phyloP scores from a whole-genome alignment of 1,140 invertebrate genomes.

The Ceratina australensis region DNA sequence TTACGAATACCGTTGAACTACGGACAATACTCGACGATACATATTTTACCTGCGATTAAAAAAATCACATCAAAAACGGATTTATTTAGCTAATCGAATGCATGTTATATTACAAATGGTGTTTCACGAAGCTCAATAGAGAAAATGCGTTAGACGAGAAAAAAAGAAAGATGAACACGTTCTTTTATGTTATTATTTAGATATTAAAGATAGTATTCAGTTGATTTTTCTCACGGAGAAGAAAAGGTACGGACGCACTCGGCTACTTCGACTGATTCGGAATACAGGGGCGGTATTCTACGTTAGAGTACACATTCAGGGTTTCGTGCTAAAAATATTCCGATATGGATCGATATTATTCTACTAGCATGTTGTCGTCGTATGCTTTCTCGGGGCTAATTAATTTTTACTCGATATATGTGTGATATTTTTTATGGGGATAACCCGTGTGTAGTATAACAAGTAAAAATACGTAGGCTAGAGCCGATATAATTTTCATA shows the following conservation, averaged over 20 bases:
- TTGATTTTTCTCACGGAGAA: background rate
- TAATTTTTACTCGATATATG: background rate
- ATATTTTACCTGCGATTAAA: slow-evolving; percentile 73
- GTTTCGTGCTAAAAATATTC: slow-evolving; percentile 43
- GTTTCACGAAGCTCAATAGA: background rate
- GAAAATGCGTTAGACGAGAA: background rate
- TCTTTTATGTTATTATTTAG: too few relatives aligned
- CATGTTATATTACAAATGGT: too few relatives aligned
- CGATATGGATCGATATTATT: slow-evolving; percentile 36
- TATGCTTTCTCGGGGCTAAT: background rate
- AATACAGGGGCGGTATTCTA: slow-evolving; percentile 24
- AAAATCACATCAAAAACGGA: slow-evolving; percentile 75
- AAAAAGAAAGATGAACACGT: background rate
- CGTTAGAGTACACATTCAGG: slow-evolving; percentile 26
- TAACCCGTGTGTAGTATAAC: background rate
- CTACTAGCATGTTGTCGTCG: background rate
- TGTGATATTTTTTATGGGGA: background rate
- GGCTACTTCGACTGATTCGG: slow-evolving; percentile 8
- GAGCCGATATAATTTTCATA: too few relatives aligned
- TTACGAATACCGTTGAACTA: slow-evolving; percentile 74
- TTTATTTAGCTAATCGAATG: slow-evolving; percentile 66
- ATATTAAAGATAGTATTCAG: background rate
- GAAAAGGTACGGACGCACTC: background rate
- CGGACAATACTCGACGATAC: slow-evolving; percentile 74
- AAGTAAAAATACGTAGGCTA: too few relatives aligned